Conservation (phyloP, 2,797 vertebrate species). For the Platalea minor region DNA sequence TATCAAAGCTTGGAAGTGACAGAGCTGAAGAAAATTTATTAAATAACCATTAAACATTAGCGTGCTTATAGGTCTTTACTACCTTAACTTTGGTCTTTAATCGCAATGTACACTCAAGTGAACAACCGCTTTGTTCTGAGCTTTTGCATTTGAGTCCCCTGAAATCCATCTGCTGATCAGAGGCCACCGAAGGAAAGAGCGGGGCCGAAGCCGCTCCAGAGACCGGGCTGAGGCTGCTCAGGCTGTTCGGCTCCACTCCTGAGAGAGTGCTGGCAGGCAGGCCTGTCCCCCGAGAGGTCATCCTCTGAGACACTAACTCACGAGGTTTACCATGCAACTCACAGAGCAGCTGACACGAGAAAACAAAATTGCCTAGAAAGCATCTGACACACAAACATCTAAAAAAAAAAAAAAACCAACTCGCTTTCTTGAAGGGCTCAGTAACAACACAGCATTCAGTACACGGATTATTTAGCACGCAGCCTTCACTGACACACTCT, state of each 20-base stretch:
- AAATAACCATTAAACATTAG: not conserved
- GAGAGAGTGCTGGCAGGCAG: not conserved
- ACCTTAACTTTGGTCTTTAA: not conserved
- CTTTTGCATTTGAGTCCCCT: not conserved
- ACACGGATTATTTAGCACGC: not conserved
- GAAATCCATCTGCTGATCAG: not conserved
- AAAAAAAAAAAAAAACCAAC: not conserved
- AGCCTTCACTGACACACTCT: not conserved
- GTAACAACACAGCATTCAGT: not conserved
- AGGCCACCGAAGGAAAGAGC: not conserved
- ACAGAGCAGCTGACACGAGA: not conserved
- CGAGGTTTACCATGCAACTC: not conserved
- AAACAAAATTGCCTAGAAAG: not conserved
- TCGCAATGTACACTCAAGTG: rapidly evolving
- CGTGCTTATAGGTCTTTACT: not conserved
- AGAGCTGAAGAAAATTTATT: not conserved
- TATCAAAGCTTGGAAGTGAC: not conserved
- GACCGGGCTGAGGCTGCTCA: not conserved
- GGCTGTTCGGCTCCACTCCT: not conserved
- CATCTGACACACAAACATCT: not conserved
- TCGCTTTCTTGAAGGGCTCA: not conserved
- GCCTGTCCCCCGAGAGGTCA: not conserved
- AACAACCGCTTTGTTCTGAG: not conserved
- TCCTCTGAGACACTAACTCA: not conserved
- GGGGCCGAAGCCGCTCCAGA: not conserved